Evolutionary conservation across 2,888 invertebrate genomes (phyloP), one percentile per base, ranked within the genome.

Genomic region (Rambutsinella grinnellia): DNA sequence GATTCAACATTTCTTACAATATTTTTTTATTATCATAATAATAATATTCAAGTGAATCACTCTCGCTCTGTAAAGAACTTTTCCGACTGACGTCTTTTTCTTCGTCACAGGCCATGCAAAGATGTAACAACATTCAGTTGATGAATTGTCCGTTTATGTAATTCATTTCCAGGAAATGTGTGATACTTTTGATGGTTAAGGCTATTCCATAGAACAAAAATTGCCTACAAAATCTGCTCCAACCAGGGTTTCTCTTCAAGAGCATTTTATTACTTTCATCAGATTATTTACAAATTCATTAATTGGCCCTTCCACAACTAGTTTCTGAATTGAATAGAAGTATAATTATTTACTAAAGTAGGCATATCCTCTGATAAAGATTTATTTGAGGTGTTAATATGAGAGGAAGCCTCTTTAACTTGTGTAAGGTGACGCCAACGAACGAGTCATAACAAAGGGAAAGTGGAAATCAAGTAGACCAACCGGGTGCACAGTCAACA

Each of bases 1-100:
- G 63, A 63, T 51, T 63, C 51, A 27, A 28, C 63, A 51, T 13
- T 15, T 63, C 27, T 63, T 19, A 8, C 28, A 28, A 23, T 17
- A 17, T 63, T 63, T 62, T 63, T 58, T 13, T 19, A 63, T 17
- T 28, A 21, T 36, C 53, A 47, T 47, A 47, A 23, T 54, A 28
- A 26, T 51, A 65, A 36, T 36, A 36, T 36, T 36, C 36, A 36
- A 36, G 36, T 36, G 36, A 36, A 36, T 36, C 36, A 36, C 6
- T 8, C 5, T 36, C 36, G 36, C 36, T 36, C 13, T 13, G 13
- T 8, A 36, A 13, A 36, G 36, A 36, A 36, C 6, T 36, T 36
- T 13, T 36, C 36, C 36, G 36, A 13, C 13, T 13, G 36, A 36
- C 36, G 36, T 36, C 36, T 36, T 36, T 36, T 36, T 13, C 36